Base-by-base conservation (phyloP, 2,113 vertebrate species). In the Leptodactylus fuscus region DNA sequence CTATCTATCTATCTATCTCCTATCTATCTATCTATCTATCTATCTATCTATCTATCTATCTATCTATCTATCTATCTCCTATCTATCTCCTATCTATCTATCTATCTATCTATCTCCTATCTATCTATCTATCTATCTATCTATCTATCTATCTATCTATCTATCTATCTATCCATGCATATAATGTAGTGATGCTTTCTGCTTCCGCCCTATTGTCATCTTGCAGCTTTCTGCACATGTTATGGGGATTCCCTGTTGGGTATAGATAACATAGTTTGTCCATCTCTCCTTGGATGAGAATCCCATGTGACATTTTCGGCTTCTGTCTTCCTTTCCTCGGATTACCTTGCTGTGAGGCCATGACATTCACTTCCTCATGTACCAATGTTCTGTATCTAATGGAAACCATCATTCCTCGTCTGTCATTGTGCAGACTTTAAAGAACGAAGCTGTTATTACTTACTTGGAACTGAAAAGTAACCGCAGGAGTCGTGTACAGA, bases 381-480 rank as follows among this genome's bases (percentile, higher is more conserved):
- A 83, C 58, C 46, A 58, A 74, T 74, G 81, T 83, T 75, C 69
- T 75, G 70, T 83, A 75, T 38, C 81, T 83, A 83, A 83, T 83
- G 69, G 70, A 74, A 60, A 74, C 81, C 69, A 83, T 83, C 69
- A 60, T 60, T 83, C 75, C 69, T 74, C 55, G 46, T 10, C 51
- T 83, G 81, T 75, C 70, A 71, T 53, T 71, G 81, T 53, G 67
- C 46, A 53, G 48, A 82, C 67, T 82, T 82, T 70, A 73, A 82
- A 82, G 67, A 82, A 73, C 65, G 20, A 73, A 71, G 81, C 81
- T 83, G 70, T 83, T 83, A 60, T 83, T 83, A 74, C 81, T 74
- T 83, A 83, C 69, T 32, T 44, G 81, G 49, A 36, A 83, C 51
- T 83, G 51, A 60, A 60, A 83, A 60, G 69, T 58, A 83, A 74